A percentile compares a stretch with the other conserved stretches of the same genome.
Evolutionary conservation across 2,113 vertebrate genomes (phyloP).

Genomic region (Pachypanchax playfairii): DNA sequence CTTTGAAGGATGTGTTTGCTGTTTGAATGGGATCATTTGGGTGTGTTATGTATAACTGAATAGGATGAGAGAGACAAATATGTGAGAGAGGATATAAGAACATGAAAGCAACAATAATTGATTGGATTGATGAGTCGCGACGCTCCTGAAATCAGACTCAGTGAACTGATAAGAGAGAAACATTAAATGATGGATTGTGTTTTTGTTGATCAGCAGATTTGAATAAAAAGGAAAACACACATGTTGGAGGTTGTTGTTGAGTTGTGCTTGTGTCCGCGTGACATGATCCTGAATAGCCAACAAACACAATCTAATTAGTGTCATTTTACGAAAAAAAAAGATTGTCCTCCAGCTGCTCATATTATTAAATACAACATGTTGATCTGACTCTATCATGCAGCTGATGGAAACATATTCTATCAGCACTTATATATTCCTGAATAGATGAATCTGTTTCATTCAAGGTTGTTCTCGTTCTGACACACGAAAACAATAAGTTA

Average conservation of each 20-base stretch:
- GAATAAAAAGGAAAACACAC: neutral
- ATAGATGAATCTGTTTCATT: neutral
- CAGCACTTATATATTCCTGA: neutral
- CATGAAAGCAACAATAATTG: constrained; percentile 17
- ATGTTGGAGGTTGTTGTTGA: neutral
- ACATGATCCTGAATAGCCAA: too few species aligned
- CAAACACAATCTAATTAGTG: too few species aligned
- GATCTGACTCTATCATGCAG: too few species aligned
- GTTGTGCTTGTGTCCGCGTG: neutral
- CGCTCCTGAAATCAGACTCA: constrained; percentile 10
- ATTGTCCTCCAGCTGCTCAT: neutral
- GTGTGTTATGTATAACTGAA: constrained; percentile 10
- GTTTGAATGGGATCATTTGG: constrained; percentile 43
- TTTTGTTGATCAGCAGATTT: constrained; percentile 3
- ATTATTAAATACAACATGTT: too few species aligned
- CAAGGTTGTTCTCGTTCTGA: neutral
- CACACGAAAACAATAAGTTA: too few species aligned
- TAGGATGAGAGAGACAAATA: constrained; percentile 8
- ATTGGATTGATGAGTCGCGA: constrained; percentile 16
- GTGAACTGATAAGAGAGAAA: neutral
- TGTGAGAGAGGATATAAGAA: neutral
- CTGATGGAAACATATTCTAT: too few species aligned
- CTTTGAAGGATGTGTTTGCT: constrained; percentile 40
- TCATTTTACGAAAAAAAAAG: neutral
- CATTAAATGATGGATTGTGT: neutral